These are phyloP conservation scores for Pangasius macronema DNA, from an alignment of 2,797 vertebrate species.

Conservation along the genomic window DNA sequence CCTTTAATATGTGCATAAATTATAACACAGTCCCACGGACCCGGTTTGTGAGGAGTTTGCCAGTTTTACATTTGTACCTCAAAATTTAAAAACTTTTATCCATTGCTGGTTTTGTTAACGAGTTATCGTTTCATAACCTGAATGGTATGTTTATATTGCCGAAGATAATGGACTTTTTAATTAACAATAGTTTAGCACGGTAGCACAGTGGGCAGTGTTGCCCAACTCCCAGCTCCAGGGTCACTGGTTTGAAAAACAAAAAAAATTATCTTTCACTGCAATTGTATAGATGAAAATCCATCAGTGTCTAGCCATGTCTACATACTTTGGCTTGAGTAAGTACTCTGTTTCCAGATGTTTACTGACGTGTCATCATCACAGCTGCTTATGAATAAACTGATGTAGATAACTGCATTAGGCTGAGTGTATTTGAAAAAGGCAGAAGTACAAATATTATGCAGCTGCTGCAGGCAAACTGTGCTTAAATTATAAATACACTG, in stretches of 20 bases:
- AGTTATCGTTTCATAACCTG: neutral
- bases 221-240: neutral
- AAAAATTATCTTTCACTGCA: neutral
- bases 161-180: neutral
- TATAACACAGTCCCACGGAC: no score
- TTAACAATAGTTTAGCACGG: neutral
- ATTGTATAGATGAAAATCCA: neutral
- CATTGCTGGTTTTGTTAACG: neutral
- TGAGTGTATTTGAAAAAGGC: neutral
- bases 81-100: no score
- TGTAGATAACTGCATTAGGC: neutral
- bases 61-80: no score
- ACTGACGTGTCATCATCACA: neutral
- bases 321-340: neutral
- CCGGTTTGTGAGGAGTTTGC: no score
- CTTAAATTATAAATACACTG: neutral
- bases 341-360: neutral
- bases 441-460: slow-evolving; percentile 14
- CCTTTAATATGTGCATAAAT: neutral
- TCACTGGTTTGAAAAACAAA: neutral
- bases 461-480: neutral
- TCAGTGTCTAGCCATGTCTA: neutral
- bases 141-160: neutral
- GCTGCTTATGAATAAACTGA: neutral
- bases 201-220: neutral